Evolutionary conservation across 2,113 vertebrate genomes (phyloP).

Genomic region (Narcine bancroftii): DNA sequence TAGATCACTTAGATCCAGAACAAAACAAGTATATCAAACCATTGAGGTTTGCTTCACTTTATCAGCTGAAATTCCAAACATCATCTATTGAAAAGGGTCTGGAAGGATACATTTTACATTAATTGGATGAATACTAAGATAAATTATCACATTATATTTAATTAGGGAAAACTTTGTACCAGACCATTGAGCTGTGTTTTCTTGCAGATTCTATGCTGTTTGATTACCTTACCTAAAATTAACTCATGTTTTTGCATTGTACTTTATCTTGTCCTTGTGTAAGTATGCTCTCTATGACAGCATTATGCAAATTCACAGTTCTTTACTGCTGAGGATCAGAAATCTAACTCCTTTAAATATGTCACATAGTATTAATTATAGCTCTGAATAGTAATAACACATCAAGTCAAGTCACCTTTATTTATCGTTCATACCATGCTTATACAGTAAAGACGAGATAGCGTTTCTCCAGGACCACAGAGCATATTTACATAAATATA

Average conservation of each 20-base stretch:
- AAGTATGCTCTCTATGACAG: not conserved
- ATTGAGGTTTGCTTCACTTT: not conserved
- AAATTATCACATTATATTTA: conserved; percentile 31
- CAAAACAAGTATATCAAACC: not conserved
- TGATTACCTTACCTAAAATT: conserved; percentile 17
- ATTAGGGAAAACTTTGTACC: conserved; percentile 29
- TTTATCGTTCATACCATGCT: too few relatives aligned
- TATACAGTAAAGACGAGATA: too few relatives aligned
- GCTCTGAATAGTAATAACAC: not conserved
- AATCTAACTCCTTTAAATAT: conserved; percentile 6
- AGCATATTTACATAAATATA: too few relatives aligned
- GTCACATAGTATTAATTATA: not conserved
- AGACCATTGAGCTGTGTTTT: not conserved
- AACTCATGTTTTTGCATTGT: not conserved
- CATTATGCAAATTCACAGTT: not conserved
- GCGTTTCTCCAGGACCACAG: too few relatives aligned
- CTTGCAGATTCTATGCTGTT: conserved; percentile 20
- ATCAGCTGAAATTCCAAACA: not conserved
- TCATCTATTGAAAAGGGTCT: not conserved
- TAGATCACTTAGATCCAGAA: not conserved
- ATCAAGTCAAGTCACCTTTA: too few relatives aligned
- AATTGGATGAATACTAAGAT: conserved; percentile 23
- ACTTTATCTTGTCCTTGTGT: conserved; percentile 4
- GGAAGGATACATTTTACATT: not conserved
- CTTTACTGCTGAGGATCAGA: not conserved